Base-by-base conservation (phyloP, 2,888 invertebrate species). In the Drosophila atroscutellata region DNA sequence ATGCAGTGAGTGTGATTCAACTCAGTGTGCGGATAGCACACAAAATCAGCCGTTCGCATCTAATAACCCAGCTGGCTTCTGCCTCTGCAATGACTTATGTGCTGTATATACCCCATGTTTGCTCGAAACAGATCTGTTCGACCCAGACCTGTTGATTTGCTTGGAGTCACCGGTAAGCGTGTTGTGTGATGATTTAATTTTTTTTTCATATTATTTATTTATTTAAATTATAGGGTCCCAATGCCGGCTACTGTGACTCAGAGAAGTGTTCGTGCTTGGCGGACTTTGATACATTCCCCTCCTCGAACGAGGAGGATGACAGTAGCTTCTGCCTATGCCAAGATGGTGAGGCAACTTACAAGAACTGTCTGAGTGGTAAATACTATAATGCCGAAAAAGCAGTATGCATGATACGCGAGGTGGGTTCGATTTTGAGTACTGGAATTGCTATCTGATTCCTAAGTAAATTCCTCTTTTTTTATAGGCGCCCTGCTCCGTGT, bases 1-100 rank as follows among this genome's bases (percentile, higher is more conserved):
- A 2, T 47, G 50, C n/a, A 83, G 68, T 20, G 70, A 20, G 7
- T 85, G 84, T n/a, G 28, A 83, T 51, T 50, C 71, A 1, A 34
- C 39, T 3, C 3, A n/a, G 2, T 86, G 86, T 50, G 51, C 30
- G 0, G 7, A 0, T 0, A 7, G 7, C 3, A 0, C 0, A 1
- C 61, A 72, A 13, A 59, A 47, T 51, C 1, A 26, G 2, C 5
- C 39, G 1, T 85, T 74, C 34, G 67, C 82, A 2, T 61, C 83
- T 1, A 7, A 42, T 36, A 76, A 70, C 5, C 1, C 49, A 0
- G 20, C 63, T 9, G 87, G 82, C 5, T 92, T 85, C 71, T 92
- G 92, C 59, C 52, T 75, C 8, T 92, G 92, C 52, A 50, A 63
- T 8, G 60, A 69, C 4, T 34, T 24, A 3, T 69, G 71, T 8